Evolutionary conservation across 2,888 invertebrate genomes (phyloP).

Genomic region (Ectemnius lituratus): DNA sequence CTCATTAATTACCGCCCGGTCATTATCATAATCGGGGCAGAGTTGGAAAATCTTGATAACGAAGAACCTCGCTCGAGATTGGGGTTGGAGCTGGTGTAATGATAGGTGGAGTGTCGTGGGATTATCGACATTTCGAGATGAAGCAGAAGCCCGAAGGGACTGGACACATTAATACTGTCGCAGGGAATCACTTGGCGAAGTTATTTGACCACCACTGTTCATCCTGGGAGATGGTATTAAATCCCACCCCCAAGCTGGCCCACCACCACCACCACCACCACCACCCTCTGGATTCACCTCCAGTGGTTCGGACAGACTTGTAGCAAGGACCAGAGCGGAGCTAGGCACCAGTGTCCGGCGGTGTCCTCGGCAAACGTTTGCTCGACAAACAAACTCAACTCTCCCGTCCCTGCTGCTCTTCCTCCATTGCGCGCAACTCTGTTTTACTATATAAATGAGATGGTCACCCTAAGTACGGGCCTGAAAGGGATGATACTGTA

Average conservation of each 20-base stretch:
- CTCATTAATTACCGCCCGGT: too few species aligned
- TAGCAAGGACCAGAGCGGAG: slow-evolving; percentile 68
- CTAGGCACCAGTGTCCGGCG: slow-evolving; percentile 76
- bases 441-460: slow-evolving; percentile 74
- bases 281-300: slow-evolving; percentile 51
- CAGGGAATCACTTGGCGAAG: slow-evolving; percentile 72
- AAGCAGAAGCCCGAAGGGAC: slow-evolving; percentile 58
- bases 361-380: slow-evolving; percentile 78
- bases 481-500: slow-evolving; percentile 64
- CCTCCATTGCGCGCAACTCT: slow-evolving; percentile 64
- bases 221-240: slow-evolving; percentile 75
- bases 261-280: too few species aligned
- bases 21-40: background rate
- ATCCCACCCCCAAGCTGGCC: slow-evolving; percentile 58
- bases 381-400: slow-evolving; percentile 77
- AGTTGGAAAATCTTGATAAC: slow-evolving; percentile 2
- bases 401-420: slow-evolving; percentile 53
- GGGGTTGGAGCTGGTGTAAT: too few species aligned
- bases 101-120: slow-evolving; percentile 30
- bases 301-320: slow-evolving; percentile 73
- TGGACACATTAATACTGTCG: slow-evolving; percentile 69
- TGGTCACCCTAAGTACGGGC: slow-evolving; percentile 68
- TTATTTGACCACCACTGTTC: slow-evolving; percentile 77
- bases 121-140: slow-evolving; percentile 63
- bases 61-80: too few species aligned